Evolutionary conservation across 64 coral and sea anemone genomes (phyloP), one percentile per base, ranked within the genome.

Genomic region (Dendronephthya gigantea): DNA sequence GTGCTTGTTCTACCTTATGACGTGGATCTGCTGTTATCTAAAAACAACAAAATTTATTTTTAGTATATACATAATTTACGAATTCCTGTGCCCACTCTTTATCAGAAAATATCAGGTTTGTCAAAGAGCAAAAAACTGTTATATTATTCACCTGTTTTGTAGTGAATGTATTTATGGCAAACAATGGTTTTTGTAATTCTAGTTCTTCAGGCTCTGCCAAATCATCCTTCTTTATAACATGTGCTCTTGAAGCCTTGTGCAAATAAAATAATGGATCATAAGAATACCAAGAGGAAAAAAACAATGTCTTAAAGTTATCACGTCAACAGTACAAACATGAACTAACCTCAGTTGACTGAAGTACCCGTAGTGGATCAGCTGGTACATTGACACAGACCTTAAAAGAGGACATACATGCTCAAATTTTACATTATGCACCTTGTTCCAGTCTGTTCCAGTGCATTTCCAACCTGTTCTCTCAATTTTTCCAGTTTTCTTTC

Each of bases 151-250:
- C 91, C 91, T 93, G 81, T 27, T 86, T 87, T 59, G 91, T 92
- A 81, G 88, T 86, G 81, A 92, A 98, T 19, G 92, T 92, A 92
- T 98, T 72, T 39, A 98, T 89, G 47, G 87, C 83, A 70, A 93
- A 98, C 1, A 98, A 86, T 35, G 94, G 94, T 35, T 93, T 76
- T 50, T 97, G 94, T 39, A 93, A 88, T 31, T 93, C 91, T 2
- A 91, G 82, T 87, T 97, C 94, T 55, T 97, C 94, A 4, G 93
- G 89, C 56, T 97, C 94, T 9, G 93, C 92, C 34, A 93, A 89
- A 17, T 85, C 68, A 36, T 89, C 86, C 88, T 84, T 89, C 50
- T 56, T 58, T 50, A 87, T 66, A 15, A 89, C 89, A 49, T 93
- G 94, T 15, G 9, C 72, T 79, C 72, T 34, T 70, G 87, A 93